These are phyloP conservation scores for Takifugu bimaculatus DNA, from an alignment of 2,113 vertebrate species.

Conservation along the genomic window DNA sequence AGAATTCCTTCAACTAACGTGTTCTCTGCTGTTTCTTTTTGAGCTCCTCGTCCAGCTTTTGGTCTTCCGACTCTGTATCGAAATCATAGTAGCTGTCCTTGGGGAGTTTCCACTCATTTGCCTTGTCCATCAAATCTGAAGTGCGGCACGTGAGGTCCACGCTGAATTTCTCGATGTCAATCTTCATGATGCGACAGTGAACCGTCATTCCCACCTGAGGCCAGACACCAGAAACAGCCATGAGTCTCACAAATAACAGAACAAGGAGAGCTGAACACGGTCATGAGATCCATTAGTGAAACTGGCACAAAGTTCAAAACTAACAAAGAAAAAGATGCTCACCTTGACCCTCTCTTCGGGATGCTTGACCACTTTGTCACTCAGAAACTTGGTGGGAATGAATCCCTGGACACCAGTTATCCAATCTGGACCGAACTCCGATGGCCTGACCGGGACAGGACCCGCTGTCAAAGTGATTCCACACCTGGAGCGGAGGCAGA, in stretches of 20 bases:
- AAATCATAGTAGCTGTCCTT: slow-evolving; percentile 98
- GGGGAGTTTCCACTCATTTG: slow-evolving; percentile 96
- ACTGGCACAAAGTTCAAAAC: not conserved
- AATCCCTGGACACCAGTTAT: slow-evolving; percentile 96
- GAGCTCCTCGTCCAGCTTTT: slow-evolving; percentile 89
- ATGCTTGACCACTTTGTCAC: slow-evolving; percentile 96
- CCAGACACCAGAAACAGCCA: not conserved
- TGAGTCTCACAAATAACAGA: not conserved
- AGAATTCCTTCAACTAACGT: slow-evolving; percentile 76
- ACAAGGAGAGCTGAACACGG: not conserved
- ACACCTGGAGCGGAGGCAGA: slow-evolving; percentile 78
- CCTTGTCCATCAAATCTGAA: slow-evolving; percentile 94
- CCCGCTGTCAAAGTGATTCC: slow-evolving; percentile 99
- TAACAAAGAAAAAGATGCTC: slow-evolving; percentile 7
- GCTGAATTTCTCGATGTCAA: slow-evolving; percentile 97
- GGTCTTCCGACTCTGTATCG: slow-evolving; percentile 87
- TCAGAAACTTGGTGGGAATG: slow-evolving; percentile 97
- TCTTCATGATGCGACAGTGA: slow-evolving; percentile 98
- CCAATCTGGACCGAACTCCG: slow-evolving; percentile 89
- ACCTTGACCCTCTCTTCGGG: slow-evolving; percentile 98
- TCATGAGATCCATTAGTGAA: not conserved
- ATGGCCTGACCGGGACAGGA: slow-evolving; percentile 98
- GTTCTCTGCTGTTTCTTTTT: slow-evolving; percentile 96
- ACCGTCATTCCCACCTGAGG: slow-evolving; percentile 95
- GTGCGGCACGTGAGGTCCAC: slow-evolving; percentile 97